Percentiles rank a stretch among this genome's conserved stretches.
phyloP scores from a whole-genome alignment of 2,113 vertebrate genomes.

The Naja naja region DNA sequence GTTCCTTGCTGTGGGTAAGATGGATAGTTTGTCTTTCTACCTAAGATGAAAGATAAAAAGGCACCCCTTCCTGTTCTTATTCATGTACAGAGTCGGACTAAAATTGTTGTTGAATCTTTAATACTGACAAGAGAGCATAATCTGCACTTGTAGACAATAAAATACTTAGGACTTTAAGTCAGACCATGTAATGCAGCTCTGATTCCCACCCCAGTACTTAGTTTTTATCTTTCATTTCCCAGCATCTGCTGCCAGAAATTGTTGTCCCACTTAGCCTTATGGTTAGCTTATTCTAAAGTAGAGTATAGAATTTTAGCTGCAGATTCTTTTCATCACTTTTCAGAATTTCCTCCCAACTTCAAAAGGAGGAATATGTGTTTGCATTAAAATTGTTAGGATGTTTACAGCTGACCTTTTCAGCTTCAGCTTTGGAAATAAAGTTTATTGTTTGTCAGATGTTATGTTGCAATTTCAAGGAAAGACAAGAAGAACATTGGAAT shows the following conservation, averaged over 20 bases:
- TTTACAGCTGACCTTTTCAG: background rate
- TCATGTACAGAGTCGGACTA: background rate
- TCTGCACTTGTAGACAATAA: background rate
- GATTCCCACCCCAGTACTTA: background rate
- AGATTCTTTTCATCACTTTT: background rate
- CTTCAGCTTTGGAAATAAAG: background rate
- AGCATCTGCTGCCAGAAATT: background rate
- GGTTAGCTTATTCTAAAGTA: background rate
- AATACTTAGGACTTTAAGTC: background rate
- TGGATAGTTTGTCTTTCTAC: background rate
- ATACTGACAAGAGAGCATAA: background rate
- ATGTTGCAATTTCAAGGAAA: background rate
- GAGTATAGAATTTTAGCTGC: background rate
- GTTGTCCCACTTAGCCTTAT: background rate
- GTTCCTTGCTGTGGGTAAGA: background rate
- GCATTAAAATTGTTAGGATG: background rate
- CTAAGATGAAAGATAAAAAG: background rate
- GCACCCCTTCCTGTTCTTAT: background rate
- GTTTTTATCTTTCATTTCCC: background rate
- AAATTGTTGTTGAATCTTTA: background rate
- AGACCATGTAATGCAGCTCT: background rate
- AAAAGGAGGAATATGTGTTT: background rate
- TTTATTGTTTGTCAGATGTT: background rate
- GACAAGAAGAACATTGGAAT: background rate
- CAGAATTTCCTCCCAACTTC: background rate